phyloP scores from a whole-genome alignment of 2,113 vertebrate species.

The Rhabdornis inornatus region DNA sequence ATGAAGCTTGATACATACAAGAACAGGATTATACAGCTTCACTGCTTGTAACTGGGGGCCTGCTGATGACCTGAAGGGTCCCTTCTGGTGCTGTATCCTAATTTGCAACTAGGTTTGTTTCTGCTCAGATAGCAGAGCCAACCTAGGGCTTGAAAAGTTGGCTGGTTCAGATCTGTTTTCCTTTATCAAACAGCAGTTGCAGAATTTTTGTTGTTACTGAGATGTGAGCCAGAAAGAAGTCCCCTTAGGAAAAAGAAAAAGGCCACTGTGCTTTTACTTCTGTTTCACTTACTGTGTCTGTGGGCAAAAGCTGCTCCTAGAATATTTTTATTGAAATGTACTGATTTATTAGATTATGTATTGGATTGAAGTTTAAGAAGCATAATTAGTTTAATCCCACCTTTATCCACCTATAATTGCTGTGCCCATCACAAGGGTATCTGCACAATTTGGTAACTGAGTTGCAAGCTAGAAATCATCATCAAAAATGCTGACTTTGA shows the following conservation, averaged over 20 bases:
- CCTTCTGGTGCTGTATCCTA: background rate
- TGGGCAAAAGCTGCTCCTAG: background rate
- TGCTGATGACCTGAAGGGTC: slow-evolving; percentile 25
- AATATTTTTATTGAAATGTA: background rate
- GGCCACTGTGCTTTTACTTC: background rate
- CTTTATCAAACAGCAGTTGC: background rate
- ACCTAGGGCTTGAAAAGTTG: slow-evolving; percentile 8
- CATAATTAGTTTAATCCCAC: background rate
- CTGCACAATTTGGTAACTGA: background rate
- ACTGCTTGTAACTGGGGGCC: background rate
- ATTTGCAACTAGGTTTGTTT: slow-evolving; percentile 21
- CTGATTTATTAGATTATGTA: background rate
- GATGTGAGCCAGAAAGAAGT: background rate
- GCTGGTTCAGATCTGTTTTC: slow-evolving; percentile 2
- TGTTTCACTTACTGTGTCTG: background rate
- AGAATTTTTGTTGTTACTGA: slow-evolving; percentile 5
- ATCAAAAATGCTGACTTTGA: background rate
- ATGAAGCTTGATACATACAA: slow-evolving; percentile 31
- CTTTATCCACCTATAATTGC: background rate
- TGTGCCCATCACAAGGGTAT: background rate
- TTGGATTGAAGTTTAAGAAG: background rate
- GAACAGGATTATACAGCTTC: slow-evolving; percentile 4
- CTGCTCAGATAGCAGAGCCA: slow-evolving; percentile 16
- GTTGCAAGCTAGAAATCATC: background rate
- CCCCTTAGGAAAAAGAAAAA: slow-evolving; percentile 4